These are phyloP conservation scores for Drosophila silvestris DNA, from an alignment of 2,888 invertebrate species.

Conservation along the genomic window DNA sequence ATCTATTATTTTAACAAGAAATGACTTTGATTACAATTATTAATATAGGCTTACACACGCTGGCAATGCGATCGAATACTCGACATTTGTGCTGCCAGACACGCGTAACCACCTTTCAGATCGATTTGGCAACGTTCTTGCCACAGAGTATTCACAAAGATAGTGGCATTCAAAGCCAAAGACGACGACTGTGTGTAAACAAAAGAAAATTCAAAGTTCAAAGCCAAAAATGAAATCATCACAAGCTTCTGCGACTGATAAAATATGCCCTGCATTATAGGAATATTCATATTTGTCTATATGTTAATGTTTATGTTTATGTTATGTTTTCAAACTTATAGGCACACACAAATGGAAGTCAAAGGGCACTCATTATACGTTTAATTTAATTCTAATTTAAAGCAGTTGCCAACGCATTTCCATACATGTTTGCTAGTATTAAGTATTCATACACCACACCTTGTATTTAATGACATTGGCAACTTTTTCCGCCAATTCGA, in stretches of 20 bases:
- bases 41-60: too few species aligned
- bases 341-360: not conserved
- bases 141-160: not conserved
- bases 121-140: not conserved
- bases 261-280: not conserved
- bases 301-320: not conserved
- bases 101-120: too few species aligned
- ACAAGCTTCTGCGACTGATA: not conserved
- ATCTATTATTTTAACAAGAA: not conserved
- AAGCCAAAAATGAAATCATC: not conserved
- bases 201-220: not conserved
- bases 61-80: not conserved
- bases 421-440: constrained; percentile 6
- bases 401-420: not conserved
- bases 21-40: not conserved
- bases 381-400: not conserved
- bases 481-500: constrained; percentile 8
- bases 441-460: constrained; percentile 51
- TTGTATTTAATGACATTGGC: constrained; percentile 22
- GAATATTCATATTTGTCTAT: not conserved
- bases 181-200: not conserved
- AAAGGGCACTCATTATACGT: not conserved
- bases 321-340: not conserved
- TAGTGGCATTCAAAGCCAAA: not conserved
- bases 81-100: not conserved